Evolutionary conservation across 2,888 invertebrate genomes (phyloP), one percentile per base, ranked within the genome.

Genomic region (Chrysina gloriosa): DNA sequence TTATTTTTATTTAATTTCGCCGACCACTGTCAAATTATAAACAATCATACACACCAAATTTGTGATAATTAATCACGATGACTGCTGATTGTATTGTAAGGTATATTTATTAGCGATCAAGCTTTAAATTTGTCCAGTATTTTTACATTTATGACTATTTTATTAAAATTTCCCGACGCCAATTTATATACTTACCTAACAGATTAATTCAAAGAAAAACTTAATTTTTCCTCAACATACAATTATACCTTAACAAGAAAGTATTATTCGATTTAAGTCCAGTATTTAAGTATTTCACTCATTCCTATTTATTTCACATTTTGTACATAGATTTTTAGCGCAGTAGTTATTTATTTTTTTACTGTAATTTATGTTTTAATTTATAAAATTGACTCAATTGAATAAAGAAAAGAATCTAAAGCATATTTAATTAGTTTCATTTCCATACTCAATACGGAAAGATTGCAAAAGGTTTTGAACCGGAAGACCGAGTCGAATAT

Each of bases 231-330:
- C 36, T 56, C 21, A 23, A 3, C 11, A 16, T 56, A 2, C 11
- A 56, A 36, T 23, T 56, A 14, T 56, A 56, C 39, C 27, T 58
- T 61, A 42, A 36, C 52, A 31, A 25, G n/a, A 61, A 42, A 61
- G 58, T 61, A 61, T 61, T 61, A 61, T 61, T 61, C 58, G 58
- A 61, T 42, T 61, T 61, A 61, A 61, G 58, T 61, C 45, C 58
- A 61, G 27, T 61, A 61, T 61, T 45, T 61, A 42, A 21, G n/a
- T 27, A 25, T 25, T 58, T 39, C 39, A 39, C 58, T 14, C 58
- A 58, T 58, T 58, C 58, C 58, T 58, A 29, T 50, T 58, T 58
- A 58, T 58, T 58, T 58, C 58, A 25, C 25, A 25, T 39, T 23
- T 50, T 50, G 25, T 58, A 34, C 23, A 23, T 58, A 58, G 58